Base-by-base conservation (phyloP, 2,888 invertebrate genomes). In the Lysandra bellargus region DNA sequence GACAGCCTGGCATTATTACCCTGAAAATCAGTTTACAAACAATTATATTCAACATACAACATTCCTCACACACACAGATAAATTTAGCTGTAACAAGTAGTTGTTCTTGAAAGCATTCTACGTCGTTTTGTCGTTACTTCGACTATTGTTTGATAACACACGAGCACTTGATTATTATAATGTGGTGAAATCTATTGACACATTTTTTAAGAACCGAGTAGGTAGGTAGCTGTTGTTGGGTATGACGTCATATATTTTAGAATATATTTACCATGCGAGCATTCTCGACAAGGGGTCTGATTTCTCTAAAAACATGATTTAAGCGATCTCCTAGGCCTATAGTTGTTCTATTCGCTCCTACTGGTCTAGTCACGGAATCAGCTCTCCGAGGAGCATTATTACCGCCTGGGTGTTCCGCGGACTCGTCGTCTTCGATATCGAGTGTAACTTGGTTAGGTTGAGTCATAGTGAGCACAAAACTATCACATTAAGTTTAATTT, bases 261-360 rank as follows among this genome's bases (percentile, higher is more conserved):
- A 37, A 79, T 78, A 76, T 53, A 57, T 79, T 88, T 90, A 95
- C 95, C 90, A 93, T 95, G 80, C 96, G 92, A 78, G 96, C 96
- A 85, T 96, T 95, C 89, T 96, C 96, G 17, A 96, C 95, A 6
- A 96, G 90, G n/a, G 96, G 96, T 84, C 96, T 94, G 78, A 96
- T 96, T 89, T 96, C 96, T 84, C 96, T 95, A 81, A 96, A 92
- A 30, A 94, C 93, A 86, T 86, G 92, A 81, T 92, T 92, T 37
- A 94, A 87, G 30, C 94, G 91, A 81, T 94, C 94, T 17, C 93
- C 93, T 69, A 94, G 85, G 69, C 94, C 92, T 81, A 93, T 81
- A 84, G 90, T 92, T 84, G 83, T 90, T 82, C 93, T 90, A 82
- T 87, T 89, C 77, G 88, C 83, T 81, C 85, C 85, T 79, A 86